Percentiles rank a stretch among this genome's conserved stretches.
These are phyloP conservation scores for Caenorhabditis tropicalis DNA, from an alignment of 1,140 invertebrate genomes.

Conservation along the genomic window DNA sequence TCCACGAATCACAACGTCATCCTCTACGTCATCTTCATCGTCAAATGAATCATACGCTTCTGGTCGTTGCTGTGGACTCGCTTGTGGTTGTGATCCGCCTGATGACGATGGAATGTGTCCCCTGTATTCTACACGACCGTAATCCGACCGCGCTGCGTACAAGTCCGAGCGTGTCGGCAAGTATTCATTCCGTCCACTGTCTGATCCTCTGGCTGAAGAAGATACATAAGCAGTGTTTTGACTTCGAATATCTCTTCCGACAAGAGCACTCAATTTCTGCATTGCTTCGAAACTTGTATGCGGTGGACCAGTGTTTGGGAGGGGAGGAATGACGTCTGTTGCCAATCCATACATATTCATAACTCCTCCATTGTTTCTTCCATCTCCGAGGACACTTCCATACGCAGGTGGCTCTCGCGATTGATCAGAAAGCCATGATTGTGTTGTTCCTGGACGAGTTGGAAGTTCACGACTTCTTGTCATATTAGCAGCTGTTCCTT, in stretches of 20 bases:
- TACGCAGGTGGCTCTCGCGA: constrained; percentile 51
- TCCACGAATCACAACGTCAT: neutral
- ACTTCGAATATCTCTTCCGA: constrained; percentile 39
- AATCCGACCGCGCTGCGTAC: neutral
- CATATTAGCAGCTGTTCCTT: constrained; percentile 42
- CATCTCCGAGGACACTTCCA: constrained; percentile 43
- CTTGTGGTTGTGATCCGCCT: neutral
- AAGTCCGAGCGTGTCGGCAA: constrained; percentile 12
- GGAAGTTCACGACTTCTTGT: constrained; percentile 45
- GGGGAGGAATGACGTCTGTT: constrained; percentile 51
- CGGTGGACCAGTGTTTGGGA: constrained; percentile 1
- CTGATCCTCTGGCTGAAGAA: neutral
- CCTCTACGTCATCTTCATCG: constrained; percentile 50
- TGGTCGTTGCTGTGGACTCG: neutral
- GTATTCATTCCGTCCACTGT: neutral
- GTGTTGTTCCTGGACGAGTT: constrained; percentile 50
- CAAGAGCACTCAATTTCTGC: constrained; percentile 26
- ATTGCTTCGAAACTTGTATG: neutral
- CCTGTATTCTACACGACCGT: constrained; percentile 15
- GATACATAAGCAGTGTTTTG: constrained; percentile 31
- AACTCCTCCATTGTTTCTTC: constrained; percentile 10
- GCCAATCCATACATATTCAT: constrained; percentile 54
- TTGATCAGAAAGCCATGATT: constrained; percentile 52
- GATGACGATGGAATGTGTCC: neutral
- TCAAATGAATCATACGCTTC: constrained; percentile 51